Percentiles rank a stretch among this genome's conserved stretches.
Evolutionary conservation across 2,113 vertebrate species (phyloP).

Genomic region (Cricetomys ansorgei): DNA sequence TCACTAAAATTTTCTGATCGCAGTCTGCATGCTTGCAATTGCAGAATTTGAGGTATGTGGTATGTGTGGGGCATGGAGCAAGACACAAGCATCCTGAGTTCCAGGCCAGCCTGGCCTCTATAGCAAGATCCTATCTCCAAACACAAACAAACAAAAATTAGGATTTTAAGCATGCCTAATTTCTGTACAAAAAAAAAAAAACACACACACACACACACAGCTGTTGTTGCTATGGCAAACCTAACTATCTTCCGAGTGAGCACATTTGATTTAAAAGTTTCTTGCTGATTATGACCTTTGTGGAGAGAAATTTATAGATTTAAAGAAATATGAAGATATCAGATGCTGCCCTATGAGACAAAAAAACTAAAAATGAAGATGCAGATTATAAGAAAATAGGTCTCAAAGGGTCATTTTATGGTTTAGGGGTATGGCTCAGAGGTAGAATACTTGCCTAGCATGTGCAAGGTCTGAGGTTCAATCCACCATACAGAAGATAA

Average conservation of each 20-base stretch:
- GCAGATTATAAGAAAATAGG: conserved; percentile 1
- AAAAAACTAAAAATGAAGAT: conserved; percentile 2
- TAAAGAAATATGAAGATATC: conserved; percentile 31
- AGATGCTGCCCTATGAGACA: neutral
- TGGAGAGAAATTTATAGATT: conserved; percentile 36
- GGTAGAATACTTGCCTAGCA: neutral
- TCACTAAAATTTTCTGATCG: conserved; percentile 13
- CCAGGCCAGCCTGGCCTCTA: neutral
- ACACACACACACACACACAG: too few relatives aligned
- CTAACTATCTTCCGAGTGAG: neutral
- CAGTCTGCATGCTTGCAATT: neutral
- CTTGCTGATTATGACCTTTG: conserved; percentile 44
- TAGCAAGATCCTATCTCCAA: neutral
- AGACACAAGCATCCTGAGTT: neutral
- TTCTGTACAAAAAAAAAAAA: conserved; percentile 17
- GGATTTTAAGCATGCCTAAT: neutral
- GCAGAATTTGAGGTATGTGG: neutral
- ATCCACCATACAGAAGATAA: neutral
- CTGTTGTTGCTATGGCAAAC: neutral
- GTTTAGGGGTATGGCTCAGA: neutral
- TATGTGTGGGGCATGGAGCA: neutral
- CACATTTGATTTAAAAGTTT: conserved; percentile 29
- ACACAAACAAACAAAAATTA: neutral
- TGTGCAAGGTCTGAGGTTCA: neutral
- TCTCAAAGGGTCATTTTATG: neutral